phyloP scores from a whole-genome alignment of 37 sponge, comb jelly and placozoan species.

The Halichondria panicea region DNA sequence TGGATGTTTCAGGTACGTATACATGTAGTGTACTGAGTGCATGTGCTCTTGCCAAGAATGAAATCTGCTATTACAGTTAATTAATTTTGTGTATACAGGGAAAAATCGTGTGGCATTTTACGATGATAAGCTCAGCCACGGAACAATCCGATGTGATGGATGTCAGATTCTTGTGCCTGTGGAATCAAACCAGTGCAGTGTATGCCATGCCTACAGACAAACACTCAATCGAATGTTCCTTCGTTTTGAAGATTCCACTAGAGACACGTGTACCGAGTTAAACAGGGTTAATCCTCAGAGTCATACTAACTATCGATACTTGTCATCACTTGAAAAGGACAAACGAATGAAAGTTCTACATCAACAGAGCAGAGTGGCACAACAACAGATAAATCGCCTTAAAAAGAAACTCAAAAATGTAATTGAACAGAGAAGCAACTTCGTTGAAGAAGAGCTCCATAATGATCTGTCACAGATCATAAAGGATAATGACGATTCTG shows the following conservation, averaged over 20 bases:
- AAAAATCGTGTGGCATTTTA: background rate
- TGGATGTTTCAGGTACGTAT: background rate
- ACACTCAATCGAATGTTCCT: background rate
- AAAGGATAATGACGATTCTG: no score
- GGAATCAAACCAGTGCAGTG: background rate
- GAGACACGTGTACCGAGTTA: background rate
- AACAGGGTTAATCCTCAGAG: constrained; percentile 8
- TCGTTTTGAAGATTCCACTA: background rate
- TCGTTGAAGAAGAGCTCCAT: background rate
- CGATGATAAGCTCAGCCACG: background rate
- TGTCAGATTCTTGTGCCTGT: background rate
- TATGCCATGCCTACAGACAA: background rate
- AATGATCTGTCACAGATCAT: background rate
- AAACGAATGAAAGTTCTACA: background rate
- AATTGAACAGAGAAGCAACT: background rate
- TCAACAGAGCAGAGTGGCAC: background rate
- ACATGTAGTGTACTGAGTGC: background rate
- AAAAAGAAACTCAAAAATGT: background rate
- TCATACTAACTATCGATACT: constrained; percentile 4
- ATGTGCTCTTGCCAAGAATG: background rate
- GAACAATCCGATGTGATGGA: constrained; percentile 1
- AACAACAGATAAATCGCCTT: background rate
- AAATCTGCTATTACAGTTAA: background rate
- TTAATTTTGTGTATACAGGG: background rate
- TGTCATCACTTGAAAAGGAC: constrained; percentile 4